Evolutionary conservation across 2,888 invertebrate species (phyloP).

Genomic region (Argyra leucocephala): DNA sequence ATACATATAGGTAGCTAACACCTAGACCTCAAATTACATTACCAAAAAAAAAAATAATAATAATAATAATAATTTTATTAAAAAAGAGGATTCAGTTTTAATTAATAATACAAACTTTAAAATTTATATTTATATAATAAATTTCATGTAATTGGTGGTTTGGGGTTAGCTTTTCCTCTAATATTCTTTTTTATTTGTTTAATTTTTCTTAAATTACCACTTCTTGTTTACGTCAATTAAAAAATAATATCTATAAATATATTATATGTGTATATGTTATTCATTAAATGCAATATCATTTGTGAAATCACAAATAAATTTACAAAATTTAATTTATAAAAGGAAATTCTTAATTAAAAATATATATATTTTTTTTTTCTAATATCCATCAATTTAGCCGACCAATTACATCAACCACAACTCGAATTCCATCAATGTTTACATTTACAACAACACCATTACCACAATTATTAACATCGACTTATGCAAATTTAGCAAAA

Average conservation of each 20-base stretch:
- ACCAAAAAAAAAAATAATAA: not conserved
- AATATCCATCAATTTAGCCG: conserved; percentile 29
- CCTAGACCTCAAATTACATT: conserved; percentile 11
- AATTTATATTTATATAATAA: conserved; percentile 11
- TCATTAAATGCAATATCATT: too few relatives aligned
- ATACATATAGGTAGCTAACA: conserved; percentile 7
- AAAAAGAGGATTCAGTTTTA: not conserved
- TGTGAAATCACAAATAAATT: too few relatives aligned
- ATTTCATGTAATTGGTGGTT: conserved; percentile 24
- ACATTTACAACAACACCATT: conserved; percentile 33
- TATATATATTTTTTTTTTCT: conserved; percentile 1
- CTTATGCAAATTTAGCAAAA: conserved; percentile 31
- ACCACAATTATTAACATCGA: conserved; percentile 33
- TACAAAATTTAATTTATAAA: not conserved
- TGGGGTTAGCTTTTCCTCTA: conserved; percentile 27
- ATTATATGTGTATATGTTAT: too few relatives aligned
- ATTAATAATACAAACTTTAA: not conserved
- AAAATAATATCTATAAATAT: not conserved
- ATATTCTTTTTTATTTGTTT: conserved; percentile 18
- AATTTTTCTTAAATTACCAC: conserved; percentile 8
- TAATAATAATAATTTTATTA: not conserved
- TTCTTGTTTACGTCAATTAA: not conserved
- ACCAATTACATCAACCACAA: conserved; percentile 40
- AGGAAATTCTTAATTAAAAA: not conserved
- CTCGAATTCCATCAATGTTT: conserved; percentile 27